Evolutionary conservation across 1,140 invertebrate species (phyloP).

Genomic region (Drosophila chauvacae): DNA sequence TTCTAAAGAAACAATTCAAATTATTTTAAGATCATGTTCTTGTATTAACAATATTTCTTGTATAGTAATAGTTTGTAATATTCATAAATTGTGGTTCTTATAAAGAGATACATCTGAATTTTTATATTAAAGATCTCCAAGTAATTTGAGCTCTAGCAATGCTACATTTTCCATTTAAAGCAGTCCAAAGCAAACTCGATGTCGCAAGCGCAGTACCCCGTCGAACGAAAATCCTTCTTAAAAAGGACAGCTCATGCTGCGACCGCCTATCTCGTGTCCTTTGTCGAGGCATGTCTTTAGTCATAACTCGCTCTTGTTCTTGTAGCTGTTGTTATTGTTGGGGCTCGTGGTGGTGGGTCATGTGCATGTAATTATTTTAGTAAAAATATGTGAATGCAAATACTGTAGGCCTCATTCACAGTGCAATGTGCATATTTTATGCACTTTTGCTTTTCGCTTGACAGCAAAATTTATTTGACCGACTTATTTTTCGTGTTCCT

Average conservation of each 20-base stretch:
- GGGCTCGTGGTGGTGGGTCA: constrained; percentile 49
- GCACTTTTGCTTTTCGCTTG: constrained; percentile 76
- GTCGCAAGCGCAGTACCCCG: neutral
- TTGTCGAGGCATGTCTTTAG: constrained; percentile 62
- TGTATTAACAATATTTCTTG: neutral
- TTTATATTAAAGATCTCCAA: neutral
- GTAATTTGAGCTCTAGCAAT: neutral
- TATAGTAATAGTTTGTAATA: neutral
- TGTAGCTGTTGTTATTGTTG: constrained; percentile 28
- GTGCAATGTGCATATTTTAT: constrained; percentile 61
- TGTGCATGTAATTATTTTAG: constrained; percentile 80
- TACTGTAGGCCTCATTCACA: constrained; percentile 68
- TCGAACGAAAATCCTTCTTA: neutral
- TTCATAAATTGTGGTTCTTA: neutral
- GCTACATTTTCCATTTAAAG: neutral
- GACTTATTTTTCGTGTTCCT: constrained; percentile 48
- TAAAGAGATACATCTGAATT: too few relatives aligned
- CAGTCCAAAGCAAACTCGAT: neutral
- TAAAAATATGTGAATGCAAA: constrained; percentile 79
- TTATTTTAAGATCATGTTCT: too few relatives aligned
- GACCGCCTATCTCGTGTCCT: constrained; percentile 45
- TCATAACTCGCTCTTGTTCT: constrained; percentile 61
- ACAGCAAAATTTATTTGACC: constrained; percentile 75
- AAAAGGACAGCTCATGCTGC: constrained; percentile 46
- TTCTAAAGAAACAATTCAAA: neutral